Evolutionary conservation across 1,140 invertebrate species (phyloP).

Genomic region (Cotesia vestalis): DNA sequence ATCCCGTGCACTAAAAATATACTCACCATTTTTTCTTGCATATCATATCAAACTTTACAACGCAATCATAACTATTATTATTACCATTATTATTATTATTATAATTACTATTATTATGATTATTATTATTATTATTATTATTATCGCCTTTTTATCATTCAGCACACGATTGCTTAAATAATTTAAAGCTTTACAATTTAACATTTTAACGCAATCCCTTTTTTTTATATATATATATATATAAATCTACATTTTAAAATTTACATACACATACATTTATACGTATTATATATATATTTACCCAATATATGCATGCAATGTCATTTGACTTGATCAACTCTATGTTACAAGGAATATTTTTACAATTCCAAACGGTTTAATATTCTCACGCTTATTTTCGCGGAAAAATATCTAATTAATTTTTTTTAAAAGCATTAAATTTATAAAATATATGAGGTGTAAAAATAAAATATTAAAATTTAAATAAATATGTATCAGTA

Average conservation of each 20-base stretch:
- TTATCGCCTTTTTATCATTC: slow-evolving; percentile 20
- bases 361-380: slow-evolving; percentile 32
- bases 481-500: slow-evolving; percentile 11
- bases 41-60: slow-evolving; percentile 33
- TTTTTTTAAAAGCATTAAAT: background rate
- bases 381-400: slow-evolving; percentile 19
- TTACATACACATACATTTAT: slow-evolving; percentile 38
- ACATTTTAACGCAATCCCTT: slow-evolving; percentile 20
- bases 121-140: slow-evolving; percentile 4
- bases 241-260: slow-evolving; percentile 39
- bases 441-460: too few species aligned
- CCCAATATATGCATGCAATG: slow-evolving; percentile 20
- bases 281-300: slow-evolving; percentile 30
- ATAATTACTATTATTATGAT: slow-evolving; percentile 9
- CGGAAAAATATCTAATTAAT: background rate
- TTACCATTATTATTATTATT: slow-evolving; percentile 5
- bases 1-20: slow-evolving; percentile 1
- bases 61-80: slow-evolving; percentile 20
- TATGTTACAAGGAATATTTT: slow-evolving; percentile 21
- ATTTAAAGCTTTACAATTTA: slow-evolving; percentile 18
- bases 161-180: slow-evolving; percentile 37
- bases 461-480: too few species aligned
- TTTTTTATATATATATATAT: slow-evolving; percentile 31
- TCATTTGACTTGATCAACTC: slow-evolving; percentile 18
- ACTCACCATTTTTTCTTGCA: slow-evolving; percentile 21